These are phyloP conservation scores for Melopsittacus undulatus DNA, from an alignment of 2,797 vertebrate species.

Conservation along the genomic window DNA sequence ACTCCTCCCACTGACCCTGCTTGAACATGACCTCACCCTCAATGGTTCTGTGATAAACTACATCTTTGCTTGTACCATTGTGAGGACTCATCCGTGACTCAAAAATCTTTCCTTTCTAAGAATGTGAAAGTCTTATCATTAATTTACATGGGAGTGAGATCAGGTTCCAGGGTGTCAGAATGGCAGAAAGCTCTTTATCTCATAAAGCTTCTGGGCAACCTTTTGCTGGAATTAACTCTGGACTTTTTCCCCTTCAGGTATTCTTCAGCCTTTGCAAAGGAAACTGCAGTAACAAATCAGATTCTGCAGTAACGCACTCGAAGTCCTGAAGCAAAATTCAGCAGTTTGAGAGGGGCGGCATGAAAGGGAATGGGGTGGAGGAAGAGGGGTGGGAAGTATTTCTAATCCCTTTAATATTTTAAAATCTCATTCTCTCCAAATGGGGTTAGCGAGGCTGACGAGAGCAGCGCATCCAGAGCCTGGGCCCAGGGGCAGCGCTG, in stretches of 20 bases:
- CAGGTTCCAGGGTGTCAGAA: constrained; percentile 25
- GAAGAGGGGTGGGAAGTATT: constrained; percentile 58
- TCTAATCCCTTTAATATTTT: constrained; percentile 74
- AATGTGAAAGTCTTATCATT: not conserved
- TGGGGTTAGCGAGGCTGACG: constrained; percentile 72
- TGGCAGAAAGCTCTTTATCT: constrained; percentile 25
- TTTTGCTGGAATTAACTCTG: constrained; percentile 54
- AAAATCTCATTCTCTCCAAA: constrained; percentile 77
- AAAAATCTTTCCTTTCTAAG: not conserved
- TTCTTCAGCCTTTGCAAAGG: constrained; percentile 46
- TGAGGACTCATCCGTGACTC: not conserved
- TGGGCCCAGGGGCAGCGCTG: constrained; percentile 72
- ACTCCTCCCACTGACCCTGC: not conserved
- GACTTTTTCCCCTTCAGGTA: constrained; percentile 36
- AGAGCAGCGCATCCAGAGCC: constrained; percentile 65
- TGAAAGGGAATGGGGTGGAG: constrained; percentile 30
- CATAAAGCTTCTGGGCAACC: constrained; percentile 16
- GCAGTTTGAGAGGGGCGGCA: constrained; percentile 62
- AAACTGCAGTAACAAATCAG: constrained; percentile 62
- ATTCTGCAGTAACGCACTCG: constrained; percentile 43
- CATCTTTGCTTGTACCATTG: not conserved
- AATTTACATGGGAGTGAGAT: not conserved
- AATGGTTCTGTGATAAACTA: not conserved
- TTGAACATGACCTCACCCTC: not conserved
- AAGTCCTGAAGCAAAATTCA: constrained; percentile 60